A percentile compares a stretch with the other conserved stretches of the same genome.
Conservation (phyloP, 2,113 vertebrate genomes). For the Platanista minor region DNA sequence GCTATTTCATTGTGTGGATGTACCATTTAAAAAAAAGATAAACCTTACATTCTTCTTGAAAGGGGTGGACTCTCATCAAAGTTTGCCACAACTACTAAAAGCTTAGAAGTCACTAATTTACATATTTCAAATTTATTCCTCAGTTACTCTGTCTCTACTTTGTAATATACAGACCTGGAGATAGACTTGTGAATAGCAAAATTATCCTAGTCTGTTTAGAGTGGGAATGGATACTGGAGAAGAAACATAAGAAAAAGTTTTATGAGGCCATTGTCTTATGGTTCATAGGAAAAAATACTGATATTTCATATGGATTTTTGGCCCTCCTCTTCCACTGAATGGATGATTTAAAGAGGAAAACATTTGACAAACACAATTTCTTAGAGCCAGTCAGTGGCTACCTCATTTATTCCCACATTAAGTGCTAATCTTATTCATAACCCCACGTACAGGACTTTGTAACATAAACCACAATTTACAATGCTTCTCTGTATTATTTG, state of each 20-base stretch:
- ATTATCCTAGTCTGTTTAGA: background rate
- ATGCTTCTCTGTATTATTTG: background rate
- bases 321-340: background rate
- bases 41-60: background rate
- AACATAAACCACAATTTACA: background rate
- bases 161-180: background rate
- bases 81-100: slow-evolving; percentile 6
- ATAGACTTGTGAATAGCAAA: background rate
- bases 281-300: background rate
- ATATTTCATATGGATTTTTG: background rate
- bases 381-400: background rate
- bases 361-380: background rate
- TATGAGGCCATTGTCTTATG: background rate
- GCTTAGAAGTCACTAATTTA: slow-evolving; percentile 10
- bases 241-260: background rate
- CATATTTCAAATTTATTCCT: background rate
- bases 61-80: background rate
- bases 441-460: background rate
- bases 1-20: background rate
- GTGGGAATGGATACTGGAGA: background rate
- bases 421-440: background rate
- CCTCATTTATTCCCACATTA: background rate
- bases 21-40: background rate
- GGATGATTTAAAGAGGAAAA: slow-evolving; percentile 1
- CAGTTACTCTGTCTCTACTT: background rate